These are phyloP conservation scores for Penaeus indicus DNA, from an alignment of 1,140 invertebrate species.

Conservation along the genomic window DNA sequence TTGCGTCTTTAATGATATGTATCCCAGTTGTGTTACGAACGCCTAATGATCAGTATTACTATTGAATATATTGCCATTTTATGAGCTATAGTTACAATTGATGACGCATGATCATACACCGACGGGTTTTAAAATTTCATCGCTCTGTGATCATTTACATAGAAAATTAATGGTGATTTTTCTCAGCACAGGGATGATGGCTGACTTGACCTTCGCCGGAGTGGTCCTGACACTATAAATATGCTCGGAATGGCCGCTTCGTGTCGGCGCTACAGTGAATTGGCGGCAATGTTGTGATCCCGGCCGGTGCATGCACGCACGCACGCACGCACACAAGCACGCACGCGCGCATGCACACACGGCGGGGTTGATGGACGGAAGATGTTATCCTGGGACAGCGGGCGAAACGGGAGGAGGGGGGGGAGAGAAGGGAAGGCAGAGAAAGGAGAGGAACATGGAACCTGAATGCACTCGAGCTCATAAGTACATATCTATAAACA, in stretches of 20 bases:
- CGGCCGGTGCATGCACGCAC: no score
- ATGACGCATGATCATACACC: constrained; percentile 50
- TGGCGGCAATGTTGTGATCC: background rate
- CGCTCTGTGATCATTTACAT: constrained; percentile 54
- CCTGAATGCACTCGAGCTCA: no score
- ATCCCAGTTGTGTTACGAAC: constrained; percentile 36
- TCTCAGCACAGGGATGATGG: background rate
- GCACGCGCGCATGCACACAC: no score
- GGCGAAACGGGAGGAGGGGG: no score
- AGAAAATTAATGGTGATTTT: constrained; percentile 48
- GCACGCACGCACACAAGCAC: no score
- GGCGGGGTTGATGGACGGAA: no score
- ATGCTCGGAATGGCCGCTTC: constrained; percentile 16
- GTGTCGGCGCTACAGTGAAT: background rate
- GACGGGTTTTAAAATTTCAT: constrained; percentile 45
- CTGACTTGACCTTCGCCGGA: constrained; percentile 16
- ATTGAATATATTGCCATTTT: constrained; percentile 53
- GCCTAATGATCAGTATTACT: constrained; percentile 37
- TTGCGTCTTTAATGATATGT: constrained; percentile 35
- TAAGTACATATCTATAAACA: no score
- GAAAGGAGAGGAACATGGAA: no score
- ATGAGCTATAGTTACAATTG: constrained; percentile 50
- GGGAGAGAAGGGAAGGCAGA: no score
- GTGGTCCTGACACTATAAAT: constrained; percentile 22
- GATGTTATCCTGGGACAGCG: no score